Evolutionary conservation across 2,797 vertebrate species (phyloP).

Genomic region (Synaphobranchus kaupii): DNA sequence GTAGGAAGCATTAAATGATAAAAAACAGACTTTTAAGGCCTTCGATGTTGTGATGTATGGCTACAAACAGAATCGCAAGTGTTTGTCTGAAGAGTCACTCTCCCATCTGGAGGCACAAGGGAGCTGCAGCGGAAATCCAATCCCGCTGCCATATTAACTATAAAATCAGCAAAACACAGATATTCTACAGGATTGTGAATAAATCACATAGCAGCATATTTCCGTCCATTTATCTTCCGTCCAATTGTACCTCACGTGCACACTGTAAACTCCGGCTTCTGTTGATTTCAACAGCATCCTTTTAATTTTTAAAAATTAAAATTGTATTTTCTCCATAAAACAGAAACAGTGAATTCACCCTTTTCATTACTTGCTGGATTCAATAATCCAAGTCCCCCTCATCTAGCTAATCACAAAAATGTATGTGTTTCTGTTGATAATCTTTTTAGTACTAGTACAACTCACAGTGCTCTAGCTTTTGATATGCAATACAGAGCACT

Average conservation of each 20-base stretch:
- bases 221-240: neutral
- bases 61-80: neutral
- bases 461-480: no score
- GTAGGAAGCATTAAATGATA: slow-evolving; percentile 13
- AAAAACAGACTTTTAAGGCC: neutral
- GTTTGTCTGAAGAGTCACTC: slow-evolving; percentile 6
- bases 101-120: neutral
- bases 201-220: neutral
- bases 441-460: no score
- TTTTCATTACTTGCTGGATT: no score
- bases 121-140: neutral
- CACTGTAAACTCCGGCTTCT: neutral
- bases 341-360: no score
- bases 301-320: no score
- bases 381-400: no score
- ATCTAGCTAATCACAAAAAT: no score
- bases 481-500: no score
- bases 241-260: neutral
- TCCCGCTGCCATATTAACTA: neutral
- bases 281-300: no score
- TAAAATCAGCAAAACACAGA: neutral
- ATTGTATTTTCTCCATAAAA: no score
- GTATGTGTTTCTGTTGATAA: no score
- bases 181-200: neutral
- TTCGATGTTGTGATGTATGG: slow-evolving; percentile 1